Evolutionary conservation across 2,888 invertebrate species (phyloP), one percentile per base, ranked within the genome.

Genomic region (Monochamus alternatus): DNA sequence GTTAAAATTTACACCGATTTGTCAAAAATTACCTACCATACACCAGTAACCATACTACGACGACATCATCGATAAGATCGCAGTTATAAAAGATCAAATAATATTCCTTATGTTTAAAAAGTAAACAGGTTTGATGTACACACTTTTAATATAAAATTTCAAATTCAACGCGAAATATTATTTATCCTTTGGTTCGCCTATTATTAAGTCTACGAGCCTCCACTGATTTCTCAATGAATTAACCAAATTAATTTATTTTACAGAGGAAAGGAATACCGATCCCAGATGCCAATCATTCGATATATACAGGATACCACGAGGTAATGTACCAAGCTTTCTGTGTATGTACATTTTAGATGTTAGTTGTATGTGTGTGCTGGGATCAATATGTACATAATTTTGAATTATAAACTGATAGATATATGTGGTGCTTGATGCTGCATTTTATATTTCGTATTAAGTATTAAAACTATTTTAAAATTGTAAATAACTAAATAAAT

Each of bases 191-290:
- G 22, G 0, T 22, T 22, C 22, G 22, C 22, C 22, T 22, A 22
- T 22, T 22, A 22, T 22, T 22, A 22, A 22, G 22, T 22, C 22
- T 22, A 22, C 22, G 22, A 22, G 22, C 22, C 22, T 22, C 22
- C 22, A 22, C 22, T 22, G 22, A 22, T 22, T 22, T 22, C 22
- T 22, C 22, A 22, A 58, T 55, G 14, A 14, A 60, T 31, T 30
- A 44, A 67, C n/a, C 31, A 9, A 32, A 58, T 68, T 68, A n/a
- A 43, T 55, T 43, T 22, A 31, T 73, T 71, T 84, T 85, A 38
- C 84, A 90, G 90, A 89, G 90, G 87, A 90, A 89, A 89, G 88
- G 88, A 81, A 88, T 85, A 71, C 84, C 86, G 55, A 82, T 84
- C 63, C 84, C 87, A 64, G 90, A 89, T 78, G 85, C 86, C 74